phyloP scores from a whole-genome alignment of 2,797 vertebrate species.

The Smutsia temminckii region DNA sequence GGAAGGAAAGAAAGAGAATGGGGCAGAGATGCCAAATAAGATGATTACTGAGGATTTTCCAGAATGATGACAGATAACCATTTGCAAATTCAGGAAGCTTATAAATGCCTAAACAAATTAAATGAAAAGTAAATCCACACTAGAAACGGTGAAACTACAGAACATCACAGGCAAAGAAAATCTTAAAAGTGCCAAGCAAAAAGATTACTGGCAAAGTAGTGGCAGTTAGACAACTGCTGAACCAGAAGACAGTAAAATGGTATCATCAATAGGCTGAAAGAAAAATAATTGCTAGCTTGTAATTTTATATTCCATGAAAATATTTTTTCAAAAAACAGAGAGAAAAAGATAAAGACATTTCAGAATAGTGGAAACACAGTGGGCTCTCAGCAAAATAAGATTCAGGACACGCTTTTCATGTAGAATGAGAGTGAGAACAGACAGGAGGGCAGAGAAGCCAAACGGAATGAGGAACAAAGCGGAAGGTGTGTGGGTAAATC shows the following conservation, averaged over 20 bases:
- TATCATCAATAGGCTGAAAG: neutral
- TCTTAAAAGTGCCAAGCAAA: neutral
- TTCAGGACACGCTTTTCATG: neutral
- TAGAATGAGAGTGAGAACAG: neutral
- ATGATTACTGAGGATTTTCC: neutral
- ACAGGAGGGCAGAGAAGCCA: neutral
- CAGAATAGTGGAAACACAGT: neutral
- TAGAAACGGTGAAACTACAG: neutral
- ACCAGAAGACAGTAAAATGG: neutral
- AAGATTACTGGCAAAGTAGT: neutral
- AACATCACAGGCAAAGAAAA: neutral
- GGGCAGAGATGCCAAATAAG: neutral
- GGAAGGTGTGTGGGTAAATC: neutral
- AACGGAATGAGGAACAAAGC: neutral
- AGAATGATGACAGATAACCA: neutral
- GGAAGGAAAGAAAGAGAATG: neutral
- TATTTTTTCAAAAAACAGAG: neutral
- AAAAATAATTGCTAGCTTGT: neutral
- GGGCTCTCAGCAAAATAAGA: neutral
- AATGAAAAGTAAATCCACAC: neutral
- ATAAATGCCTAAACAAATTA: neutral
- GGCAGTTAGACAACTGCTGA: neutral
- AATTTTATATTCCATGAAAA: neutral
- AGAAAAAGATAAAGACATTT: neutral
- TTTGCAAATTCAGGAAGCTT: constrained; percentile 29